These are phyloP conservation scores for Balearica regulorum DNA, from an alignment of 2,797 vertebrate genomes.

Conservation along the genomic window DNA sequence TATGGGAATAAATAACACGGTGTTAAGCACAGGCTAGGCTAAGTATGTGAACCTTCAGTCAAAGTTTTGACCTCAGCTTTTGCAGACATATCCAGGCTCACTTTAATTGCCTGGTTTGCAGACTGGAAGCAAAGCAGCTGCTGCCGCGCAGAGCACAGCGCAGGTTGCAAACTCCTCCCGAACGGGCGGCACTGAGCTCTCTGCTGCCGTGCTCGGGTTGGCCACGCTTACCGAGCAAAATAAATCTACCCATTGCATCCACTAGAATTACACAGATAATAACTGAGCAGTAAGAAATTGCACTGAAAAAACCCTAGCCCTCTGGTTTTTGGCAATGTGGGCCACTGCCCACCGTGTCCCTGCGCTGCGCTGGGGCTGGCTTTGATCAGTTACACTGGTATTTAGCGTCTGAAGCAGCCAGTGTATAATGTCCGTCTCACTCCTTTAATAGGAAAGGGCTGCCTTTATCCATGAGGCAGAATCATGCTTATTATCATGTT, in stretches of 20 bases:
- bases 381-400: not conserved
- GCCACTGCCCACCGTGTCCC: not conserved
- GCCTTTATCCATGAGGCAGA: slow-evolving; percentile 6
- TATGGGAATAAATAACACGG: slow-evolving; percentile 51
- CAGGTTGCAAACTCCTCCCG: not conserved
- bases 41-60: slow-evolving; percentile 49
- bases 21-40: slow-evolving; percentile 35
- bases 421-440: not conserved
- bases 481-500: slow-evolving; percentile 48
- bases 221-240: not conserved
- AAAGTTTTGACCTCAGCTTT: slow-evolving; percentile 38
- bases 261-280: not conserved
- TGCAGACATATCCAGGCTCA: not conserved
- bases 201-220: accelerated
- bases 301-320: not conserved
- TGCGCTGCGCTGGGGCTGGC: not conserved
- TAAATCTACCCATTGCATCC: not conserved
- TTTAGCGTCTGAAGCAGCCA: not conserved
- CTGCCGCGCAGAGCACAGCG: not conserved
- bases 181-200: not conserved
- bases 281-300: not conserved
- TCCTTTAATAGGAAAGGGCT: slow-evolving; percentile 3
- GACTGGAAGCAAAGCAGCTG: not conserved
- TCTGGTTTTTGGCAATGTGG: not conserved
- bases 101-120: not conserved